Conservation (phyloP, 2,113 vertebrate species). For the Colossoma macropomum region DNA sequence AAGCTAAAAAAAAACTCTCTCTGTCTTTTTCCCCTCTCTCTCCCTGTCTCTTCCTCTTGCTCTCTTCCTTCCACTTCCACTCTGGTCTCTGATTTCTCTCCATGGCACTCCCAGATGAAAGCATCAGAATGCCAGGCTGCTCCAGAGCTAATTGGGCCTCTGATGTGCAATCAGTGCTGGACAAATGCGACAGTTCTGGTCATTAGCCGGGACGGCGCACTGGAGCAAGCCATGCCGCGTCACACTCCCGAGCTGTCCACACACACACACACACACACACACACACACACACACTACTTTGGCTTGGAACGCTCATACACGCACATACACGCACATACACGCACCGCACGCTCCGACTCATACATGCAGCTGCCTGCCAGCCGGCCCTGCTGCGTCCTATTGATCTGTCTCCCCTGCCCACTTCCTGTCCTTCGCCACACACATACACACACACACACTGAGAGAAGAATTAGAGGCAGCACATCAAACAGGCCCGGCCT, state of each 20-base stretch:
- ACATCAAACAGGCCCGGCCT: conserved; percentile 10
- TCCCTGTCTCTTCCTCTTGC: conserved; percentile 17
- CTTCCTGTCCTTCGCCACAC: conserved; percentile 53
- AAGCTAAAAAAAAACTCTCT: conserved; percentile 29
- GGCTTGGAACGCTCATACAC: not conserved
- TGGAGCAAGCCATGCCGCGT: conserved; percentile 67
- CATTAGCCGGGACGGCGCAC: conserved; percentile 85
- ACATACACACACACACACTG: conserved; percentile 50
- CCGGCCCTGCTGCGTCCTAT: conserved; percentile 21
- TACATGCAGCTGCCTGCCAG: conserved; percentile 52
- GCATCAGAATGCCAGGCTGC: conserved; percentile 89
- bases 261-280: conserved; percentile 15
- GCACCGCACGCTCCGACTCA: not conserved
- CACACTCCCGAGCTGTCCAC: conserved; percentile 5
- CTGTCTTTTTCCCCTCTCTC: conserved; percentile 24
- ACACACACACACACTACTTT: conserved; percentile 7
- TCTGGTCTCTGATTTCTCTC: conserved; percentile 60
- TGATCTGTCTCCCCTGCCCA: conserved; percentile 34
- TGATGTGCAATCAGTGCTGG: conserved; percentile 96
- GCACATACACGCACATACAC: conserved; percentile 17
- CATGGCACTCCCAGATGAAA: conserved; percentile 80
- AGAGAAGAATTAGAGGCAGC: conserved; percentile 41
- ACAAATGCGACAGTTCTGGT: conserved; percentile 94
- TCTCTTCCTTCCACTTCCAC: conserved; percentile 46
- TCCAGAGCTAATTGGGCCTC: conserved; percentile 90